Conservation (phyloP, 2,113 vertebrate genomes). For the Oceanites oceanicus region DNA sequence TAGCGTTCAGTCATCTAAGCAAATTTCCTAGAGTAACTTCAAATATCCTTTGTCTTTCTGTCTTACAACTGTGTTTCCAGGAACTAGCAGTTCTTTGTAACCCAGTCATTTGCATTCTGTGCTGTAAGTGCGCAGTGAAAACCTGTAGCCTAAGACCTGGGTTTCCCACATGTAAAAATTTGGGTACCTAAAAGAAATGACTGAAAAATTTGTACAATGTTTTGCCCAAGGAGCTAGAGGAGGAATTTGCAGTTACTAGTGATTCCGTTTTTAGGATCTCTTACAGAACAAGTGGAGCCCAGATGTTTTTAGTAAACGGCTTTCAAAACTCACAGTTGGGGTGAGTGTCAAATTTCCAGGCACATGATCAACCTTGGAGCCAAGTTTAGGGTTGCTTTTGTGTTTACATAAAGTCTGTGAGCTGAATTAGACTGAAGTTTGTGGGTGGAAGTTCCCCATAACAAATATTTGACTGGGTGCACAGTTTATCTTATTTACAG, state of each 20-base stretch:
- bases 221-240: not conserved
- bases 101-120: not conserved
- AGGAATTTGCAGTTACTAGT: not conserved
- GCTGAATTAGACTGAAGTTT: not conserved
- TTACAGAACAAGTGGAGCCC: not conserved
- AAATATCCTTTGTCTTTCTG: not conserved
- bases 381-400: constrained; percentile 24
- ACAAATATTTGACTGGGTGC: constrained; percentile 21
- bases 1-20: not conserved
- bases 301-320: constrained; percentile 4
- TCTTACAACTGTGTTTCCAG: not conserved
- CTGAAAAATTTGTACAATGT: not conserved
- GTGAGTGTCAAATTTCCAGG: constrained; percentile 1
- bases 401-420: constrained; percentile 14
- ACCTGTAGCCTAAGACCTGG: not conserved
- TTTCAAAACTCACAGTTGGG: not conserved
- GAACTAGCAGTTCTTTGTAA: not conserved
- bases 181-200: not conserved
- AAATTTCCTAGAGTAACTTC: not conserved
- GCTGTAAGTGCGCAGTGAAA: not conserved
- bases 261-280: not conserved
- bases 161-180: not conserved
- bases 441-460: not conserved
- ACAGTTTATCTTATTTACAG: not conserved
- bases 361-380: not conserved